phyloP scores from a whole-genome alignment of 2,888 invertebrate genomes.

The Cynaeus angustus region DNA sequence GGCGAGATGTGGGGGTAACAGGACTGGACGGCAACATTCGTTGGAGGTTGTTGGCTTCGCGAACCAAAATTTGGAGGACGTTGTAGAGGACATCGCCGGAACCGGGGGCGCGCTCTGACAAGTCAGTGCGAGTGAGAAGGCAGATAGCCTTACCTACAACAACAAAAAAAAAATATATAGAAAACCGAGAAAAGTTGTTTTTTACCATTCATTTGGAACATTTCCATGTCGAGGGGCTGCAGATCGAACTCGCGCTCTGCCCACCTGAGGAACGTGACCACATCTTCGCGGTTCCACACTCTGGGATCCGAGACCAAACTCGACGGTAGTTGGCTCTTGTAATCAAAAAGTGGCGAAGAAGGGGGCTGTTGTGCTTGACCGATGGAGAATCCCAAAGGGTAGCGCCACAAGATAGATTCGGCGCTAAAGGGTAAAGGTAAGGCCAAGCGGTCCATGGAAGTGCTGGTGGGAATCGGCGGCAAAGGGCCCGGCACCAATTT shows the following conservation, averaged over 20 bases:
- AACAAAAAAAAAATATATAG: slow-evolving; percentile 57
- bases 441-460: slow-evolving; percentile 85
- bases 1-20: slow-evolving; percentile 86
- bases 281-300: slow-evolving; percentile 93
- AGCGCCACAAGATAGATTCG: slow-evolving; percentile 88
- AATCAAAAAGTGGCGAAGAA: slow-evolving; percentile 83
- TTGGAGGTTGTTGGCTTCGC: slow-evolving; percentile 86
- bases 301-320: slow-evolving; percentile 91
- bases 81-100: slow-evolving; percentile 96
- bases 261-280: slow-evolving; percentile 90
- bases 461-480: slow-evolving; percentile 70
- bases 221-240: slow-evolving; percentile 92
- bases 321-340: slow-evolving; percentile 90
- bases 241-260: slow-evolving; percentile 94
- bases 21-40: slow-evolving; percentile 87
- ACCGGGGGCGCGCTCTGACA: slow-evolving; percentile 93
- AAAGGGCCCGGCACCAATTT: slow-evolving; percentile 73
- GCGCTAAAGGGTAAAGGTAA: slow-evolving; percentile 86
- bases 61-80: slow-evolving; percentile 89
- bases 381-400: slow-evolving; percentile 85
- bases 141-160: slow-evolving; percentile 93
- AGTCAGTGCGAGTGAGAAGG: slow-evolving; percentile 90
- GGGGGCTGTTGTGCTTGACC: slow-evolving; percentile 72
- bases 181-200: neutral
- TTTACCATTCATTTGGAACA: slow-evolving; percentile 96